These are phyloP conservation scores for Nasonia oneida DNA, from an alignment of 2,888 invertebrate genomes.

Conservation along the genomic window DNA sequence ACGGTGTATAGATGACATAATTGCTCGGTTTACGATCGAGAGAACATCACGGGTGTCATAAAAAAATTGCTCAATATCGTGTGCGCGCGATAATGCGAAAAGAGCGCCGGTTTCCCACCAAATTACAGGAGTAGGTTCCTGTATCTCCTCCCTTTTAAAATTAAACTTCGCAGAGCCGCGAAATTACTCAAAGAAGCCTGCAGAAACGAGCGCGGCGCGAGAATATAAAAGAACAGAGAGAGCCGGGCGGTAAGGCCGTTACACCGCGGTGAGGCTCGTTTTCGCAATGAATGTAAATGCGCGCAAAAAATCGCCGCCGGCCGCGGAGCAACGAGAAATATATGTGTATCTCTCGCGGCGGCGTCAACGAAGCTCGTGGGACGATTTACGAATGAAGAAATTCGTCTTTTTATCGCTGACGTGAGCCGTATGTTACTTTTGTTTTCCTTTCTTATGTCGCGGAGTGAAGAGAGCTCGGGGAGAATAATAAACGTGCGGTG, in stretches of 20 bases:
- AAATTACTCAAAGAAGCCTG: too few relatives aligned
- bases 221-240: too few relatives aligned
- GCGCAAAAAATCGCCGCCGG: conserved; percentile 36
- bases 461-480: background rate
- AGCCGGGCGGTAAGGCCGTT: conserved; percentile 17
- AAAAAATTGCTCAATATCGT: too few relatives aligned
- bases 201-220: too few relatives aligned
- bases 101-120: background rate
- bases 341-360: background rate
- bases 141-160: background rate
- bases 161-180: background rate
- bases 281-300: conserved; percentile 56
- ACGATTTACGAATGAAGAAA: conserved; percentile 32
- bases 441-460: background rate
- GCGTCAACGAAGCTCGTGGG: conserved; percentile 9
- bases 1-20: background rate
- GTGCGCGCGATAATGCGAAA: too few relatives aligned
- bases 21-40: background rate
- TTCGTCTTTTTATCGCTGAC: conserved; percentile 27
- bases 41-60: too few relatives aligned
- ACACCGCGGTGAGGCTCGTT: conserved; percentile 6
- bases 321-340: conserved; percentile 22
- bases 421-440: background rate
- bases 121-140: background rate
- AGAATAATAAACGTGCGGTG: background rate